Conservation (phyloP, 2,797 vertebrate species). For the Antrozous pallidus region DNA sequence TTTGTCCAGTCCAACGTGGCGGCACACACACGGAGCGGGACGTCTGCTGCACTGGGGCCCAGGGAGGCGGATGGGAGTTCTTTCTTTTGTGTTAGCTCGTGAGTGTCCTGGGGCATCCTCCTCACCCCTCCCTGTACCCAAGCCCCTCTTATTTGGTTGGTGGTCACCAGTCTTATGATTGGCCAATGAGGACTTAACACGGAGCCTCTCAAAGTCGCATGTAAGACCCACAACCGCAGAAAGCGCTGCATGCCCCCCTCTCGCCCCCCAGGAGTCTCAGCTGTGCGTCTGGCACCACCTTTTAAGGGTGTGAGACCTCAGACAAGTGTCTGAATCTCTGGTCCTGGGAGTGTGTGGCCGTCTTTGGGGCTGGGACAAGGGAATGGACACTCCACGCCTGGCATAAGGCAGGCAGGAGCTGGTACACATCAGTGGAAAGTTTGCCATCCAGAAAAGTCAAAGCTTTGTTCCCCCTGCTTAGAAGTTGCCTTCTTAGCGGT, state of each 20-base stretch:
- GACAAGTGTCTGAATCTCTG: background rate
- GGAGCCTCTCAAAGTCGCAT: background rate
- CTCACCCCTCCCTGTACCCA: background rate
- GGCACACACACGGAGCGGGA: rapidly evolving
- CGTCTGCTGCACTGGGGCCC: rapidly evolving
- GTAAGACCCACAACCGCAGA: background rate
- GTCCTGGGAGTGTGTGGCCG: background rate
- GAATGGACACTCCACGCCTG: background rate
- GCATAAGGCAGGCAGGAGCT: too few species aligned
- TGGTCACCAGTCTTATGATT: background rate
- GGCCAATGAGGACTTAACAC: background rate
- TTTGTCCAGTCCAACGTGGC: background rate
- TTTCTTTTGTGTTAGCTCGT: background rate
- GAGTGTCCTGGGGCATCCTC: background rate
- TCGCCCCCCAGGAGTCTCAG: too few species aligned
- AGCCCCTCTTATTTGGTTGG: background rate
- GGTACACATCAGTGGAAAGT: background rate
- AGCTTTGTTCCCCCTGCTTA: background rate
- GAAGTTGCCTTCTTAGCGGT: background rate
- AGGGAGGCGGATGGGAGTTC: rapidly evolving
- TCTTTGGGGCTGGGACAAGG: background rate
- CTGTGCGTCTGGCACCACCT: too few species aligned
- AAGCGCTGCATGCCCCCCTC: background rate
- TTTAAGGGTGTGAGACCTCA: background rate
- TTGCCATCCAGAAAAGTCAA: background rate